These are phyloP conservation scores for Hyperoplus immaculatus DNA, from an alignment of 2,797 vertebrate species.

Conservation along the genomic window DNA sequence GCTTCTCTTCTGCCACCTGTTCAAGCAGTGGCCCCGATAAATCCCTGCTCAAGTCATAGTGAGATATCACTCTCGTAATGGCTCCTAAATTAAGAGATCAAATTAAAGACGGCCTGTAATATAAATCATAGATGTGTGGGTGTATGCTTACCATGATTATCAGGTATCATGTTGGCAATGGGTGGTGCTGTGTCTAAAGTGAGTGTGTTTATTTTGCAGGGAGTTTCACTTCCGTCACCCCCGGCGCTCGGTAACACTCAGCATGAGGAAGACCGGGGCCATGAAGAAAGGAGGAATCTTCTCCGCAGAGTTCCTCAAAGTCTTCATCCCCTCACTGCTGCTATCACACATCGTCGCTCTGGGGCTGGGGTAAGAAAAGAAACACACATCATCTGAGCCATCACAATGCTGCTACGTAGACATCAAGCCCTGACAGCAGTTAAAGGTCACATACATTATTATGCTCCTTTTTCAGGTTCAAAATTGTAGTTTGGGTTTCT, in stretches of 20 bases:
- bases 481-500: too few relatives aligned
- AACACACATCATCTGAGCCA: neutral
- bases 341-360: conserved; percentile 97
- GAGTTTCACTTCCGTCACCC: conserved; percentile 98
- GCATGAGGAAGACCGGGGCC: conserved; percentile 98
- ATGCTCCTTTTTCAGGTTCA: too few relatives aligned
- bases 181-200: neutral
- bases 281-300: conserved; percentile 99
- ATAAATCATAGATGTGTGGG: neutral
- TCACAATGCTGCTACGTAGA: neutral
- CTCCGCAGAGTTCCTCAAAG: conserved; percentile 97
- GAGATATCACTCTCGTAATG: neutral
- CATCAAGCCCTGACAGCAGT: too few relatives aligned
- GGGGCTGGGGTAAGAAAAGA: conserved; percentile 92
- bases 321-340: conserved; percentile 98
- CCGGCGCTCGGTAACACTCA: conserved; percentile 93
- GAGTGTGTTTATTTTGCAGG: conserved; percentile 76
- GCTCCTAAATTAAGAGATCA: neutral
- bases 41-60: neutral
- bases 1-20: neutral
- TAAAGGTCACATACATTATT: too few relatives aligned
- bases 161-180: neutral
- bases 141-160: neutral
- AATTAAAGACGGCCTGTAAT: neutral
- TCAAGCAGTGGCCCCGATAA: neutral